These are phyloP conservation scores for Aspidiotus destructor DNA, from an alignment of 2,888 invertebrate genomes.

Conservation along the genomic window DNA sequence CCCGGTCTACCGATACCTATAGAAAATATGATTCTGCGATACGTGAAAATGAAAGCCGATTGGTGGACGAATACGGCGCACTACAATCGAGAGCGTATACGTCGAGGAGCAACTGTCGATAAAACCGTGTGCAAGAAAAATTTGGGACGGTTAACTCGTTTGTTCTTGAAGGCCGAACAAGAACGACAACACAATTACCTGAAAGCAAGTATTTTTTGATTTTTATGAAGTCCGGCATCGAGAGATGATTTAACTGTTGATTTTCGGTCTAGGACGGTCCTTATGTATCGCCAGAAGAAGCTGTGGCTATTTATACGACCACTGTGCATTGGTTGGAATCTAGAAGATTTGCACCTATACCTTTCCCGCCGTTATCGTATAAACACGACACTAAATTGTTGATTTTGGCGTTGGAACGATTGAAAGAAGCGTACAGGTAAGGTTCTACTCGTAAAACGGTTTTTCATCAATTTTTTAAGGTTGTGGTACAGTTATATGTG, in stretches of 20 bases:
- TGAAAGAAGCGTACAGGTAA: conserved; percentile 87
- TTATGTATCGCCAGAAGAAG: conserved; percentile 98
- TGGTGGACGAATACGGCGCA: conserved; percentile 99
- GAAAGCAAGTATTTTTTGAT: conserved; percentile 51
- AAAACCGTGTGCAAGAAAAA: conserved; percentile 99
- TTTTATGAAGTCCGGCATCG: conserved; percentile 20
- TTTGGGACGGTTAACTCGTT: conserved; percentile 88
- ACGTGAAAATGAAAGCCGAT: conserved; percentile 99
- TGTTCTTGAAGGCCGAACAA: conserved; percentile 95
- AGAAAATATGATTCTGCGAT: conserved; percentile 99
- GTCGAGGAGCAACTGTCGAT: conserved; percentile 98
- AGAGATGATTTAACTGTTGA: not conserved
- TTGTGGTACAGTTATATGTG: conserved; percentile 27
- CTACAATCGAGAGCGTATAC: conserved; percentile 96
- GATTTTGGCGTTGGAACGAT: conserved; percentile 87
- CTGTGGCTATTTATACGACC: conserved; percentile 98
- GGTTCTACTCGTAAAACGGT: conserved; percentile 35
- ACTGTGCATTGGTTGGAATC: conserved; percentile 99
- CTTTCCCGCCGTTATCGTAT: conserved; percentile 97
- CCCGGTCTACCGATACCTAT: conserved; percentile 98
- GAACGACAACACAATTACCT: conserved; percentile 98
- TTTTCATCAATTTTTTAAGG: not conserved
- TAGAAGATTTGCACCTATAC: conserved; percentile 95
- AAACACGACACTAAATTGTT: conserved; percentile 98
- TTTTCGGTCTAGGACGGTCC: conserved; percentile 69